Evolutionary conservation across 2,888 invertebrate genomes (phyloP), one percentile per base, ranked within the genome.

Genomic region (Drosophila recens): DNA sequence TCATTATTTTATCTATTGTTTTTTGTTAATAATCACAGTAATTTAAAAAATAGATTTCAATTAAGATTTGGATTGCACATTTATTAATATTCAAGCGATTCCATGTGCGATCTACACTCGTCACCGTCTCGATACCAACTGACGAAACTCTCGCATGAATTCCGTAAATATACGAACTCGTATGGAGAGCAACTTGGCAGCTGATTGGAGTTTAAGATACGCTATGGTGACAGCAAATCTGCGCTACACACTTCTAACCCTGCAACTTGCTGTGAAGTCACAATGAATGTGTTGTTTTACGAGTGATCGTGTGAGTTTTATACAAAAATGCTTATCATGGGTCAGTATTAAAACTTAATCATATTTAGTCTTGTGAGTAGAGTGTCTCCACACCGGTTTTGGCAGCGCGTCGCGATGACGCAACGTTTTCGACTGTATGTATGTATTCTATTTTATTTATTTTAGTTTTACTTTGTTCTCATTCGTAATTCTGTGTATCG

Each of bases 1-100:
- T 4, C 85, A 84, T 89, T 33, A 10, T 13, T 17, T 13, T 40
- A 46, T 23, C 10, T 40, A 42, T 33, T 34, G 1, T 34, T 27
- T 34, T 36, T 65, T 33, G 15, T 6, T 15, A 30, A 5, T 40
- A 38, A 46, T 48, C 15, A 42, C 58, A 48, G 33, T 53, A 33
- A 42, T 42, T 33, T 9, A 4, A 13, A 11, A 17, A 56, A 34
- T 27, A 30, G 27, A 30, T 13, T 2, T 5, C 13, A 38, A 58
- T n/a, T 46, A 30, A 30, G 13, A 20, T 27, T 10, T 48, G 6
- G 2, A 8, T 42, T 33, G 13, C 3, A 30, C 6, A 45, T 4
- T 13, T 20, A 17, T 34, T 17, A 9, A 23, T 51, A 10, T 27
- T 20, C 1, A 6, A 5, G 4, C 38, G 4, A 30, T 48, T 13